Evolutionary conservation across 2,113 vertebrate genomes (phyloP), one percentile per base, ranked within the genome.

Genomic region (Talpa occidentalis): DNA sequence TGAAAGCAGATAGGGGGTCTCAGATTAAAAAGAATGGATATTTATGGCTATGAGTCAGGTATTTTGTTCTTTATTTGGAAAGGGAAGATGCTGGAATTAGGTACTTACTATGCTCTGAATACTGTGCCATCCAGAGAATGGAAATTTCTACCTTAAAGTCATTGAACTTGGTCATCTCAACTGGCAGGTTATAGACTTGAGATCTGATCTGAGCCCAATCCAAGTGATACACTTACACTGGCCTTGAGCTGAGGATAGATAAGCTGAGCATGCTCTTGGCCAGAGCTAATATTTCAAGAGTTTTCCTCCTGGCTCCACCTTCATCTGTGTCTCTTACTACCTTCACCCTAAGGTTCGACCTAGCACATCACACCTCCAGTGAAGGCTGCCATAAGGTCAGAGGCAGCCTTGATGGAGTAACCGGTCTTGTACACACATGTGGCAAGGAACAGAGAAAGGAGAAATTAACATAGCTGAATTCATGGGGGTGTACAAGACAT

Each of bases 281-380:
- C 0, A 7, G 21, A 47, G 37, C 10, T 54, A 24, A 32, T 42
- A 8, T 52, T 69, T 11, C 82, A 32, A 11, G 47, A 59, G 21
- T 56, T 78, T 47, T 44, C 47, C 42, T 60, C 32, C 47, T 44
- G 24, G 11, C 32, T 44, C 40, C 4, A 11, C 9, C 24, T 37
- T 15, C 6, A 30, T 42, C 22, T 0, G 0, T 4, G 8, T 15
- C 16, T 28, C 28, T 60, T 15, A 2, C 28, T 37, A 3, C 17
- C 14, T 22, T 66, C 1, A 0, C 26, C 47, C 42, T 6, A 12
- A 24, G 19, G 15, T 28, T 90, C 12, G 10, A 52, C 42, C 21
- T 73, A 77, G 6, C 37, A 5, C 0, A 3, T 64, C 81, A 72
- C 30, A 1, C 19, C 21, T 91, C 35, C 52, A 2, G 3, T 24